A percentile compares a stretch with the other conserved stretches of the same genome.
Evolutionary conservation across 2,797 vertebrate species (phyloP).

Genomic region (Pantherophis alleghaniensis): DNA sequence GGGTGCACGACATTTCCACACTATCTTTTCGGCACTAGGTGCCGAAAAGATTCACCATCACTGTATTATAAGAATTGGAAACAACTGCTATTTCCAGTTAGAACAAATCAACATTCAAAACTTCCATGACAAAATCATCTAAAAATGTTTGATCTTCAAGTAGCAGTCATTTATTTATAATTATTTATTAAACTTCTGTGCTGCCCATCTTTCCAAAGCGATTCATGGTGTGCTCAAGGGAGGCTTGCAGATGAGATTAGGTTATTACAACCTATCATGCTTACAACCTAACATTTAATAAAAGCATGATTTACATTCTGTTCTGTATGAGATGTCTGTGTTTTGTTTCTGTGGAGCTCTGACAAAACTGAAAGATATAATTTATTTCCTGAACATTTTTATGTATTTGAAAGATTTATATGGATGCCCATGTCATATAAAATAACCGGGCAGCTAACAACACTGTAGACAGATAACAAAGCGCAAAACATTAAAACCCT

Average conservation of each 20-base stretch:
- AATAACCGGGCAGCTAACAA: neutral
- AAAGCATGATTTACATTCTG: neutral
- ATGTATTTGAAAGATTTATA: neutral
- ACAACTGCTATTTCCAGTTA: neutral
- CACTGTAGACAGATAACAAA: neutral
- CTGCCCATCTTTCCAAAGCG: neutral
- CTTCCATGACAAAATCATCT: neutral
- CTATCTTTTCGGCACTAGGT: no score
- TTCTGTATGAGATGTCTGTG: neutral
- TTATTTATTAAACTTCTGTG: neutral
- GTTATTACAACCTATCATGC: neutral
- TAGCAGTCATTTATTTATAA: neutral
- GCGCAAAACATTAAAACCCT: neutral
- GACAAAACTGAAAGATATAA: neutral
- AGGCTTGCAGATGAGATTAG: neutral
- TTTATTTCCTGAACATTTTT: neutral
- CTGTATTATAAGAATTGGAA: neutral
- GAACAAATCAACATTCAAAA: neutral
- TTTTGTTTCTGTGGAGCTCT: neutral
- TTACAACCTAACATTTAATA: neutral
- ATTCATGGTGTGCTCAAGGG: neutral
- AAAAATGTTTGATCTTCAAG: neutral
- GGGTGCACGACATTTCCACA: no score
- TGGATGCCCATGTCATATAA: neutral
- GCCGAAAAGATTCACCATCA: no score